Conservation (phyloP, 2,888 invertebrate genomes). For the Camptogramma bilineatum region DNA sequence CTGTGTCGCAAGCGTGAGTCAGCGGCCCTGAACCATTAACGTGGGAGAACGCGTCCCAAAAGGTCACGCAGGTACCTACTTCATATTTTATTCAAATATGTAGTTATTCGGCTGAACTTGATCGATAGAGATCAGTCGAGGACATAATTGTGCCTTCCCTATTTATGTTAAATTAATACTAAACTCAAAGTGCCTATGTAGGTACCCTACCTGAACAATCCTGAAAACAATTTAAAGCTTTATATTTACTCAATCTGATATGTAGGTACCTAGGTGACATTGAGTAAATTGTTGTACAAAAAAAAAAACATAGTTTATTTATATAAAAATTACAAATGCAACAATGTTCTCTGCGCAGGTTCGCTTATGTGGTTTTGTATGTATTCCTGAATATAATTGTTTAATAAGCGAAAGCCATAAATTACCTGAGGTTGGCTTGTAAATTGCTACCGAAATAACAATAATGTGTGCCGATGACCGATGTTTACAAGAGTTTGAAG, state of each 20-base stretch:
- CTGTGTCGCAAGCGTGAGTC: slow-evolving; percentile 70
- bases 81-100: slow-evolving; percentile 49
- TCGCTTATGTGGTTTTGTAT: slow-evolving; percentile 13
- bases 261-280: background rate
- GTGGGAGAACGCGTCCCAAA: slow-evolving; percentile 61
- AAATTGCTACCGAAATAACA: slow-evolving; percentile 59
- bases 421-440: slow-evolving; percentile 50
- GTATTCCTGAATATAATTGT: slow-evolving; percentile 36
- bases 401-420: slow-evolving; percentile 44
- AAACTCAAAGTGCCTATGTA: too few relatives aligned
- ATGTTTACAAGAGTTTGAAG: slow-evolving; percentile 60
- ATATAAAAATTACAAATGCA: background rate
- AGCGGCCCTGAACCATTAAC: slow-evolving; percentile 74
- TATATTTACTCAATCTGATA: too few relatives aligned
- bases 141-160: background rate
- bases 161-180: too few relatives aligned
- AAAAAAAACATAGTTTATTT: background rate
- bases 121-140: background rate
- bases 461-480: slow-evolving; percentile 62
- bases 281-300: background rate
- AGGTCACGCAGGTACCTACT: slow-evolving; percentile 49
- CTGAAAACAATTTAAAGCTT: background rate
- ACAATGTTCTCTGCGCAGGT: slow-evolving; percentile 3
- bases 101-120: background rate
- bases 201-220: too few relatives aligned